phyloP scores from a whole-genome alignment of 2,797 vertebrate genomes.

The Scarus forsteni region DNA sequence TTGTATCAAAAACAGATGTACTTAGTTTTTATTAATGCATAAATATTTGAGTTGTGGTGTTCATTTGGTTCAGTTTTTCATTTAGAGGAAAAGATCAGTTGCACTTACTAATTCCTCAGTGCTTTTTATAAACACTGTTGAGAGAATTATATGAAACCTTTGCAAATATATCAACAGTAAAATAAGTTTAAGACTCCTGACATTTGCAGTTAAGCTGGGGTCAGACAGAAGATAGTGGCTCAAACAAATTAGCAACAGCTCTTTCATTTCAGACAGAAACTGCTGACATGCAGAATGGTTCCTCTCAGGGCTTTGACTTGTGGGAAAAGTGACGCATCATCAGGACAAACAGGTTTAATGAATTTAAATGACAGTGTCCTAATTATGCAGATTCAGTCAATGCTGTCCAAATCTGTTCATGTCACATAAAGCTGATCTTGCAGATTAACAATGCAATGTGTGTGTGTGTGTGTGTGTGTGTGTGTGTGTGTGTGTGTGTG shows the following conservation, averaged over 20 bases:
- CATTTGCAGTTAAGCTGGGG: background rate
- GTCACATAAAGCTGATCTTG: slow-evolving; percentile 55
- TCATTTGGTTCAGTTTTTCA: background rate
- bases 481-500: slow-evolving; percentile 5
- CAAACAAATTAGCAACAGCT: slow-evolving; percentile 1
- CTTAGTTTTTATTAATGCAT: too few species aligned
- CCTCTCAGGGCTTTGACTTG: slow-evolving; percentile 14
- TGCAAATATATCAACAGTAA: background rate
- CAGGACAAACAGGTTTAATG: slow-evolving; percentile 36
- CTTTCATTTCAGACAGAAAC: background rate
- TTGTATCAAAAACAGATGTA: too few species aligned
- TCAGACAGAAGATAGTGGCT: background rate
- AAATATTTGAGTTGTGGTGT: too few species aligned
- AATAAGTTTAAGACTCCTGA: background rate
- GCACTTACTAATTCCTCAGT: too few species aligned
- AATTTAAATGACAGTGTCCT: slow-evolving; percentile 48
- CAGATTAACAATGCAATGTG: slow-evolving; percentile 35
- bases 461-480: slow-evolving; percentile 5
- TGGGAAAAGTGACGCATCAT: slow-evolving; percentile 34
- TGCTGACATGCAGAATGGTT: background rate
- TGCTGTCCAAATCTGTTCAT: slow-evolving; percentile 48
- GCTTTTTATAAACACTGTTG: too few species aligned
- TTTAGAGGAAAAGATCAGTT: too few species aligned
- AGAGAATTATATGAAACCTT: too few species aligned
- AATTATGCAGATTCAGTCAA: slow-evolving; percentile 61